phyloP scores from a whole-genome alignment of 92 coral and sea anemone species.

The Palythoa caribaeorum region DNA sequence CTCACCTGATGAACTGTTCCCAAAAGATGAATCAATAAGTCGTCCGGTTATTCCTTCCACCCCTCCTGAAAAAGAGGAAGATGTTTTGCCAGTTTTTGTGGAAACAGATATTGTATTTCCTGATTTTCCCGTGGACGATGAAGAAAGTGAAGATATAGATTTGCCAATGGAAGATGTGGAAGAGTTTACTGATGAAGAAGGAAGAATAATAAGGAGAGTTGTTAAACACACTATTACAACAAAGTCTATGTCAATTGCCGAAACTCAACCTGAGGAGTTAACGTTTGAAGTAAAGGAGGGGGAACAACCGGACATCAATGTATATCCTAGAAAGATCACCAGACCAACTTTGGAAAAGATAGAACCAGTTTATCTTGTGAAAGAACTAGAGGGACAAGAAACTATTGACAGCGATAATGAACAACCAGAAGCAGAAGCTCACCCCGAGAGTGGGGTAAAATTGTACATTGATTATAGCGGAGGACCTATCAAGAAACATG shows the following conservation, averaged over 20 bases:
- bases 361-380: constrained; percentile 56
- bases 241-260: constrained; percentile 39
- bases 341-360: constrained; percentile 36
- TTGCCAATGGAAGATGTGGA: constrained; percentile 48
- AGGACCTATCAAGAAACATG: constrained; percentile 52
- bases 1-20: constrained; percentile 11
- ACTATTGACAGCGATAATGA: constrained; percentile 3
- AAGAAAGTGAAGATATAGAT: constrained; percentile 16
- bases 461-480: constrained; percentile 56
- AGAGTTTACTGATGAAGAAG: constrained; percentile 56
- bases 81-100: neutral
- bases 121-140: neutral
- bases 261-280: constrained; percentile 40
- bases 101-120: neutral
- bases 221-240: constrained; percentile 55
- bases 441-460: constrained; percentile 31
- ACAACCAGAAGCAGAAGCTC: neutral
- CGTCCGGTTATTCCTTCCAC: neutral
- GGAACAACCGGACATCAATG: constrained; percentile 3
- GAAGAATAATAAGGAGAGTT: constrained; percentile 45
- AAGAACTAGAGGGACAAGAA: constrained; percentile 49
- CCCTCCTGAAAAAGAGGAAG: neutral
- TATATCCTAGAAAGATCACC: neutral
- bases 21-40: neutral
- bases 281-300: constrained; percentile 9